Evolutionary conservation across 2,797 vertebrate species (phyloP), one percentile per base, ranked within the genome.

Genomic region (Micrastur ruficollis): DNA sequence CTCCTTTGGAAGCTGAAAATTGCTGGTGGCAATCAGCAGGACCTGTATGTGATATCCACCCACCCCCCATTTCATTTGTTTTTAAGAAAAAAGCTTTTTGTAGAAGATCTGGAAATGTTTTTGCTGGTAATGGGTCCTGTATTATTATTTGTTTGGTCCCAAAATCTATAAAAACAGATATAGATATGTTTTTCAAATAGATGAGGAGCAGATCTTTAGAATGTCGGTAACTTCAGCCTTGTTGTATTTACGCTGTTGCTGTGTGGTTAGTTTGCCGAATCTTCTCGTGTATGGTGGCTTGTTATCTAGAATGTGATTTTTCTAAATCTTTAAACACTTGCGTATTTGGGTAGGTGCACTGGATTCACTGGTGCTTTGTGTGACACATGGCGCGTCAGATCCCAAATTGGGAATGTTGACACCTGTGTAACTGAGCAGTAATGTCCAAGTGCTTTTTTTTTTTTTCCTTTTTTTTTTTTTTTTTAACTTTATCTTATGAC

Each of bases 381-480:
- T 49, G 59, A 40, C 0, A 0, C 61, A 3, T 12, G 17, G 38
- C 38, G 36, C n/a, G 5, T 52, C 0, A 1, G 9, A 53, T 59
- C 40, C 44, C 46, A 49, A 8, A 47, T 31, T 0, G 0, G 53
- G 55, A 36, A 32, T 9, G 34, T 17, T 44, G 55, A 44, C 55
- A n/a, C 27, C 49, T 55, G 25, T 63, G 32, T 58, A 32, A 36
- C 16, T 29, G n/a, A 38, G 20, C 40, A 66, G 58, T 46, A 47
- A 5, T 46, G 36, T 50, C 36, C 36, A 29, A 62, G 27, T 40
- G 42, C 42, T 62, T 18, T 62, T 27, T 62, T 40, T 62, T 14
- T 9, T 36, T 14, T 59, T 36, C 38, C 38, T 36, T 38, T 61
- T 25, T 61, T 25, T 61, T 38, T 61, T 18, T 18, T n/a, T 12